Evolutionary conservation across 2,888 invertebrate species (phyloP), one percentile per base, ranked within the genome.

Genomic region (Clusia tigrina): DNA sequence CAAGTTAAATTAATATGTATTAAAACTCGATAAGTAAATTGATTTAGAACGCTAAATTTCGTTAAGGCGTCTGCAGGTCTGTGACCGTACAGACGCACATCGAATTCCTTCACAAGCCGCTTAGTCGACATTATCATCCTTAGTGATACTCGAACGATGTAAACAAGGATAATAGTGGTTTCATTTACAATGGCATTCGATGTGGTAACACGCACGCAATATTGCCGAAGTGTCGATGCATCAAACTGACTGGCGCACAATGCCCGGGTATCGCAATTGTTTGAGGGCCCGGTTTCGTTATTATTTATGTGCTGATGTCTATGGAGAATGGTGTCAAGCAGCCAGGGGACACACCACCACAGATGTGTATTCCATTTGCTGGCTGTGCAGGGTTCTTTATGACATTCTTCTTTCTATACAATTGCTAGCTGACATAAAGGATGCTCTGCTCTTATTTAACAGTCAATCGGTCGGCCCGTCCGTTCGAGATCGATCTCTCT

Each of bases 11-110:
- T 32, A 32, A 32, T 32, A 6, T 66, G 67, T 68, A 71, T 68
- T 68, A 69, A 71, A 75, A 71, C 73, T 72, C 74, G 76, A 68
- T 73, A 66, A 60, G 60, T 67, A 70, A 78, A 78, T 78, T 76
- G 71, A 78, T 78, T 78, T 69, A 56, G 62, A 71, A 71, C 73
- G 77, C 76, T 73, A 70, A 74, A 78, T 77, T 73, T 72, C 59
- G n/a, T n/a, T n/a, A 67, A 67, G 77, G 76, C 77, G 77, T 71
- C 78, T 54, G 59, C 65, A 54, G 66, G 77, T 77, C 77, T 78
- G 67, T 52, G 62, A 54, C 23, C 37, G 60, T 54, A 60, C 54
- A 15, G 9, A 10, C n/a, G 42, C 32, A 9, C 32, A n/a, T n/a
- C n/a, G n/a, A n/a, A n/a, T n/a, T n/a, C n/a, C n/a, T n/a, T n/a